phyloP scores from a whole-genome alignment of 2,797 vertebrate genomes.

The Carapus acus region DNA sequence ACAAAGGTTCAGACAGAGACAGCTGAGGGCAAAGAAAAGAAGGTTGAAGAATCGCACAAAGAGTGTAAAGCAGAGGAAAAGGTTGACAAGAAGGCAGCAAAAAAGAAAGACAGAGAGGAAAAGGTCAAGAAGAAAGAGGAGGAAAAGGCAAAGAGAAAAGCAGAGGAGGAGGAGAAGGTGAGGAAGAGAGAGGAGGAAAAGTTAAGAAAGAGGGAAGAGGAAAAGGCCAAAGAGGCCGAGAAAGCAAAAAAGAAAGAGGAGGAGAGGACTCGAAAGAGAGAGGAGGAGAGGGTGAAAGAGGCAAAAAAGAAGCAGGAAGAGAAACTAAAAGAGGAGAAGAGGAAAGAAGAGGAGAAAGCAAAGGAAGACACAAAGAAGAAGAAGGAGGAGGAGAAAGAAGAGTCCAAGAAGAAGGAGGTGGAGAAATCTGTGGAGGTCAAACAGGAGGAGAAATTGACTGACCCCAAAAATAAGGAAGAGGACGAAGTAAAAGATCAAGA shows the following conservation, averaged over 20 bases:
- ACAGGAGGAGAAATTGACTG: conserved; percentile 22
- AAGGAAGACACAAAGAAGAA: background rate
- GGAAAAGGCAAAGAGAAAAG: conserved; percentile 48
- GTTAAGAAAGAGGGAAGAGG: background rate
- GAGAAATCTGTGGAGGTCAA: conserved; percentile 25
- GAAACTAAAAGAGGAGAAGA: conserved; percentile 13
- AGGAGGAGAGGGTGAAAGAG: conserved; percentile 31
- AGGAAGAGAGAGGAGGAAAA: conserved; percentile 22
- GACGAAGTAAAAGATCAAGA: conserved; percentile 1
- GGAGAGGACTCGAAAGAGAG: conserved; percentile 40
- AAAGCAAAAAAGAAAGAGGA: conserved; percentile 43
- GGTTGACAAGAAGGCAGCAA: conserved; percentile 45
- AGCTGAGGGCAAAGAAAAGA: conserved; percentile 49
- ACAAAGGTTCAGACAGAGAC: conserved; percentile 36
- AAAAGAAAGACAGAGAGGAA: conserved; percentile 55
- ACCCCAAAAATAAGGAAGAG: conserved; percentile 72
- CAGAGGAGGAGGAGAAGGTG: conserved; percentile 40
- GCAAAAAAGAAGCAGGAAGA: conserved; percentile 23
- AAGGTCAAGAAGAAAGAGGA: conserved; percentile 53
- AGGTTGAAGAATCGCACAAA: conserved; percentile 37
- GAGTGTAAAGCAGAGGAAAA: conserved; percentile 50
- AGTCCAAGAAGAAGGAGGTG: conserved; percentile 2
- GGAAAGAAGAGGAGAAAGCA: conserved; percentile 17
- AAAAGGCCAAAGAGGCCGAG: background rate
- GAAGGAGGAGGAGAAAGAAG: background rate